Percentiles rank a stretch among this genome's conserved stretches.
These are phyloP conservation scores for Pollenia amentaria DNA, from an alignment of 2,888 invertebrate species.

Conservation along the genomic window DNA sequence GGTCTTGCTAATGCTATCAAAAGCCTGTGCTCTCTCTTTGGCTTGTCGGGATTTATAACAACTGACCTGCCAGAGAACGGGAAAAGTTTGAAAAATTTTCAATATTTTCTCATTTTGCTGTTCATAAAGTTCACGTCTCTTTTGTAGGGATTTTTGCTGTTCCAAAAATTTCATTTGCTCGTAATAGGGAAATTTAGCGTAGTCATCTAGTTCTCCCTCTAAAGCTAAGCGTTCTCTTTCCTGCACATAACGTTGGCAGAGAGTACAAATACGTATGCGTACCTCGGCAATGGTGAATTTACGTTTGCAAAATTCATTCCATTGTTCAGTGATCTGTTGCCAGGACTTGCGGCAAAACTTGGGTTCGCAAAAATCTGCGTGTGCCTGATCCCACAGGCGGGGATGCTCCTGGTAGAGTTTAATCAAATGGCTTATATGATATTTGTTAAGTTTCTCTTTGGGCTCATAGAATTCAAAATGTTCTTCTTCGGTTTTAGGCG, in stretches of 20 bases:
- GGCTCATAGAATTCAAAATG: constrained; percentile 60
- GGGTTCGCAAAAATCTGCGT: constrained; percentile 78
- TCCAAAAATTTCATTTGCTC: constrained; percentile 78
- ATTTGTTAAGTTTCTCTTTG: constrained; percentile 75
- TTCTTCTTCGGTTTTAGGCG: constrained; percentile 69
- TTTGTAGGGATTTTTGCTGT: constrained; percentile 78
- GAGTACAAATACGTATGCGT: constrained; percentile 78
- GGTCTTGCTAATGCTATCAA: constrained; percentile 76
- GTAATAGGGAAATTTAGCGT: constrained; percentile 77
- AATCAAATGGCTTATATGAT: constrained; percentile 78
- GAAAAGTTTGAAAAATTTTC: constrained; percentile 79
- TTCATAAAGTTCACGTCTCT: constrained; percentile 77
- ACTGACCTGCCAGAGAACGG: constrained; percentile 79
- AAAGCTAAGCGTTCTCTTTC: constrained; percentile 78
- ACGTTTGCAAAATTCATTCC: constrained; percentile 77
- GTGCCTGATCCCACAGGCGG: constrained; percentile 80
- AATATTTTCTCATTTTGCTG: constrained; percentile 79
- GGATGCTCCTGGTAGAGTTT: constrained; percentile 78
- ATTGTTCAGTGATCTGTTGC: constrained; percentile 77
- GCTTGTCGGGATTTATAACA: constrained; percentile 75
- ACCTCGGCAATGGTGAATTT: constrained; percentile 78
- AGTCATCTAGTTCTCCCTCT: constrained; percentile 78
- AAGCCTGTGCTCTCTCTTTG: constrained; percentile 77
- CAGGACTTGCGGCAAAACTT: constrained; percentile 78
- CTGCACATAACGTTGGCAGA: constrained; percentile 80